Evolutionary conservation across 1,140 invertebrate genomes (phyloP).

Genomic region (Psix sp.): DNA sequence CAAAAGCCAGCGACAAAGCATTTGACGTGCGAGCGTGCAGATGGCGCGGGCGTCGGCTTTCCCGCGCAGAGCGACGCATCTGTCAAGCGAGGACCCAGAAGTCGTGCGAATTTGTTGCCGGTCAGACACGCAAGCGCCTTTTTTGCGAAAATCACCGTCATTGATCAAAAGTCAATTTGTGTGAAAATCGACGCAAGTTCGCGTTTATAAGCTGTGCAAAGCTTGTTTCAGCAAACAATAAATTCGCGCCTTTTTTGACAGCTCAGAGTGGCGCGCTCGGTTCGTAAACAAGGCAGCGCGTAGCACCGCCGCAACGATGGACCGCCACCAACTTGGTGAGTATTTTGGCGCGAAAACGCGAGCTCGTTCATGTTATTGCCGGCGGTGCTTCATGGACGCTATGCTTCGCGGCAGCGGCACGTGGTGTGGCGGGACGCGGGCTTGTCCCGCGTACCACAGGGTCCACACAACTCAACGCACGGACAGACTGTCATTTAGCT

Average conservation of each 20-base stretch:
- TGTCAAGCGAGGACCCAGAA: slow-evolving; percentile 39
- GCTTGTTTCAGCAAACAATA: not conserved
- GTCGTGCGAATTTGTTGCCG: slow-evolving; percentile 37
- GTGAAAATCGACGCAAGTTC: too few species aligned
- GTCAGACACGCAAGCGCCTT: slow-evolving; percentile 21
- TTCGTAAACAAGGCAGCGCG: slow-evolving; percentile 20
- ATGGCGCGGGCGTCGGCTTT: slow-evolving; percentile 6
- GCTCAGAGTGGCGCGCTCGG: slow-evolving; percentile 1
- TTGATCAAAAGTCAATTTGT: too few species aligned
- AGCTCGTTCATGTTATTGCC: not conserved
- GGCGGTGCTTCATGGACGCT: not conserved
- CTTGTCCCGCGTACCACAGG: slow-evolving; percentile 43
- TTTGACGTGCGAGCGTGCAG: slow-evolving; percentile 1
- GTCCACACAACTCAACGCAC: slow-evolving; percentile 40
- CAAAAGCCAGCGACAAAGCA: slow-evolving; percentile 2
- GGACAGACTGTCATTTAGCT: slow-evolving; percentile 55
- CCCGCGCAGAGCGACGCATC: slow-evolving; percentile 33
- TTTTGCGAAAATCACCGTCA: slow-evolving; percentile 8
- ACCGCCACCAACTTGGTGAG: slow-evolving; percentile 31
- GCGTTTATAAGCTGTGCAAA: too few species aligned
- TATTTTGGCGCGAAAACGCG: not conserved
- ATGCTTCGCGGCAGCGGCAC: slow-evolving; percentile 41
- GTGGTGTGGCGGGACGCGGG: slow-evolving; percentile 52
- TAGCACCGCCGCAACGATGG: slow-evolving; percentile 16
- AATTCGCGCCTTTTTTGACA: slow-evolving; percentile 29